A percentile compares a stretch with the other conserved stretches of the same genome.
phyloP scores from a whole-genome alignment of 2,113 vertebrate species.

The Boulengeromyrus knoepffleri region DNA sequence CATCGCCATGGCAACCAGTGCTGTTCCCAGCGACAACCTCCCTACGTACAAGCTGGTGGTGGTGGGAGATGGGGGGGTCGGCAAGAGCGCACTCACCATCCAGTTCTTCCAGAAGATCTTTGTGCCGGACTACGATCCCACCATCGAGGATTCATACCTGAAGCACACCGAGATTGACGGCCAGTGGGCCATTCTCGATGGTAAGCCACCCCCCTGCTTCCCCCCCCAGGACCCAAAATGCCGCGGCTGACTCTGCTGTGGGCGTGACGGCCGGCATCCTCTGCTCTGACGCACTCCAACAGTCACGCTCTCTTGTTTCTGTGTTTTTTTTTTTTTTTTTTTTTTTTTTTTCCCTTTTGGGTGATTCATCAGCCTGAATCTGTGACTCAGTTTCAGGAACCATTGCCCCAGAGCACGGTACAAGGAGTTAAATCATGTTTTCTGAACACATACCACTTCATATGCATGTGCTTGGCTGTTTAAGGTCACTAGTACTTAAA shows the following conservation, averaged over 20 bases:
- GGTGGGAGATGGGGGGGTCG: conserved; percentile 93
- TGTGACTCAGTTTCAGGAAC: conserved; percentile 20
- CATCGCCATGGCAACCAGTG: conserved; percentile 85
- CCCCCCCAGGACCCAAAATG: not conserved
- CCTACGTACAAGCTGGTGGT: conserved; percentile 97
- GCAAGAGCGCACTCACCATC: conserved; percentile 97
- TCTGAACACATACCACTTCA: not conserved
- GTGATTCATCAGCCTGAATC: conserved; percentile 14
- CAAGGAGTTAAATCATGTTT: not conserved
- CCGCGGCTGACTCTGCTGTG: not conserved
- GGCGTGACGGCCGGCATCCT: not conserved
- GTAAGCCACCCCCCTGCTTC: conserved; percentile 55
- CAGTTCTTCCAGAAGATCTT: conserved; percentile 99
- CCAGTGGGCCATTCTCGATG: conserved; percentile 96
- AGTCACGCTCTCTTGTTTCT: not conserved
- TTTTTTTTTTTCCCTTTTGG: not conserved
- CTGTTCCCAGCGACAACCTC: conserved; percentile 92
- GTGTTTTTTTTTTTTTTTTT: not conserved
- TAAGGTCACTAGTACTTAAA: not conserved
- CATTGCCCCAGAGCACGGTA: not conserved
- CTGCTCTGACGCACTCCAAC: not conserved
- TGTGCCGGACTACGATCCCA: conserved; percentile 96
- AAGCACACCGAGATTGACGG: conserved; percentile 97
- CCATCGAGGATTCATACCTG: conserved; percentile 96
- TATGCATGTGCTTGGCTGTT: not conserved